Evolutionary conservation across 2,113 vertebrate genomes (phyloP).

Genomic region (Lycaon pictus): DNA sequence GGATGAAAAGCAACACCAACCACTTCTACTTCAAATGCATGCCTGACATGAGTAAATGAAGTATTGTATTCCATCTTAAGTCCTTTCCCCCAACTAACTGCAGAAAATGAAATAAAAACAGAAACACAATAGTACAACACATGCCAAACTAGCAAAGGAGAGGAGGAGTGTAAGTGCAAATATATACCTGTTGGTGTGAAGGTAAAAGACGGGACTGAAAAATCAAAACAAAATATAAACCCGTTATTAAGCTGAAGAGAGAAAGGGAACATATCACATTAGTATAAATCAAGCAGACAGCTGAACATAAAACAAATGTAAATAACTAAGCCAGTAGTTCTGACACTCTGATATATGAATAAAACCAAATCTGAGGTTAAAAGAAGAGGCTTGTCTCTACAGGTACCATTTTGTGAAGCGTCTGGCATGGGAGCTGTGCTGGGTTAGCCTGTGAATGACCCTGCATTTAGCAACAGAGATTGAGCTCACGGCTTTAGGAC

Average conservation of each 20-base stretch:
- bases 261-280: conserved; percentile 91
- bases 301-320: conserved; percentile 88
- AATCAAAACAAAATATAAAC: conserved; percentile 92
- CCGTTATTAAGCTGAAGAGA: conserved; percentile 92
- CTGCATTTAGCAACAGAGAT: conserved; percentile 69
- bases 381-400: conserved; percentile 75
- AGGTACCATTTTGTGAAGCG: conserved; percentile 52
- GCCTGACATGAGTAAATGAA: conserved; percentile 20
- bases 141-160: conserved; percentile 87
- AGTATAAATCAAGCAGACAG: conserved; percentile 91
- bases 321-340: conserved; percentile 84
- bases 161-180: conserved; percentile 88
- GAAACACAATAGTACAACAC: conserved; percentile 83
- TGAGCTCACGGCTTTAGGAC: conserved; percentile 72
- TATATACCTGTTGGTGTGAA: conserved; percentile 99
- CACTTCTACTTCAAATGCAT: conserved; percentile 20
- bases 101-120: conserved; percentile 75
- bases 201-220: conserved; percentile 99
- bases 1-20: conserved; percentile 16
- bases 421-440: conserved; percentile 60
- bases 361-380: conserved; percentile 76
- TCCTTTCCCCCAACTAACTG: conserved; percentile 17
- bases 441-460: conserved; percentile 78
- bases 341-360: conserved; percentile 82
- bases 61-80: background rate